A percentile compares a stretch with the other conserved stretches of the same genome.
phyloP scores from a whole-genome alignment of 37 sponge, comb jelly and placozoan species.

The Halichondria panicea region DNA sequence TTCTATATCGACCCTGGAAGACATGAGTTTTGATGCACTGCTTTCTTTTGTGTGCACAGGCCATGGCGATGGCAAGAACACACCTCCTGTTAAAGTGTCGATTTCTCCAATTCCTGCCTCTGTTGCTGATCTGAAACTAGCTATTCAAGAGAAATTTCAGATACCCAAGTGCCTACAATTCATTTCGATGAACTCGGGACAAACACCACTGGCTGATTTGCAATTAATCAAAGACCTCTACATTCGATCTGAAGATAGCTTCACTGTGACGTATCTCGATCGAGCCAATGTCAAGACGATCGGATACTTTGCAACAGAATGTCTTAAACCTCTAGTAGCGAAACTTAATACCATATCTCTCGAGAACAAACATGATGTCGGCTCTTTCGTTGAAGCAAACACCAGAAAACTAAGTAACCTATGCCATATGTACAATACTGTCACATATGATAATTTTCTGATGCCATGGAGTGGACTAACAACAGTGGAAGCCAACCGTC shows the following conservation, averaged over 20 bases:
- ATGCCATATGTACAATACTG: neutral
- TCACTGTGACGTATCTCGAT: neutral
- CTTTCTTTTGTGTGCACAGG: too few species aligned
- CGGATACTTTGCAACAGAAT: neutral
- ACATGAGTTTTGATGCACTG: too few species aligned
- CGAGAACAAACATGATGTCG: neutral
- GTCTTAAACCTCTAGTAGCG: neutral
- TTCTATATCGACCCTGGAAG: too few species aligned
- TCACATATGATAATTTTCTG: neutral
- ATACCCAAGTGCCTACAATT: slow-evolving; percentile 20
- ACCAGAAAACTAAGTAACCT: neutral
- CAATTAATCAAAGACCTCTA: neutral
- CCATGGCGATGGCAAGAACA: too few species aligned
- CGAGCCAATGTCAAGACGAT: neutral
- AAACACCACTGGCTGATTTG: neutral
- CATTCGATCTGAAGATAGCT: slow-evolving; percentile 1
- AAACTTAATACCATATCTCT: too few species aligned
- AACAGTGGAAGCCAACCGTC: slow-evolving; percentile 12
- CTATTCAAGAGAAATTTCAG: neutral
- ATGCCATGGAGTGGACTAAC: slow-evolving; percentile 3
- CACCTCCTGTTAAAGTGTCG: too few species aligned
- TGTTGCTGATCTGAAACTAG: slow-evolving; percentile 12
- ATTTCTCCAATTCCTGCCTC: neutral
- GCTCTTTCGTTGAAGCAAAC: neutral
- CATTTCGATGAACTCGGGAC: neutral